phyloP scores from a whole-genome alignment of 2,888 invertebrate genomes.

The Cylloceria caligata region DNA sequence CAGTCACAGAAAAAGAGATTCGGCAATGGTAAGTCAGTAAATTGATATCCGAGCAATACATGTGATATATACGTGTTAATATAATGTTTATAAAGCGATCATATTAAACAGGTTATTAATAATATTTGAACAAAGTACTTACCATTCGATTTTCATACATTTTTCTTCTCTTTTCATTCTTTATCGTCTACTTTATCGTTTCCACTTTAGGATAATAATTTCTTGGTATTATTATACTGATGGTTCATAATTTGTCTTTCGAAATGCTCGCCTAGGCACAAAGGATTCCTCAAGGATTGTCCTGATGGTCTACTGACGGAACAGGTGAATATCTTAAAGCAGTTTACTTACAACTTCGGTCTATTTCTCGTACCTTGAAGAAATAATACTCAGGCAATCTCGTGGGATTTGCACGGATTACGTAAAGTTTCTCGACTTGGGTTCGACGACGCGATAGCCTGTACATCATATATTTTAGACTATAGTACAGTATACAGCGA shows the following conservation, averaged over 20 bases:
- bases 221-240: conserved; percentile 9
- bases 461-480: background rate
- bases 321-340: conserved; percentile 88
- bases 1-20: conserved; percentile 96
- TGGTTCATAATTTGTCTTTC: conserved; percentile 25
- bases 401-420: conserved; percentile 55
- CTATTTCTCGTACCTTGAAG: conserved; percentile 8
- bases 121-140: background rate
- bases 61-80: background rate
- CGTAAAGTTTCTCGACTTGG: conserved; percentile 38
- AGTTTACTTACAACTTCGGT: conserved; percentile 13
- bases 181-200: conserved; percentile 1
- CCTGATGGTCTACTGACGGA: conserved; percentile 97
- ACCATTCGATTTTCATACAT: background rate
- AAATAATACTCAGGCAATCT: conserved; percentile 34
- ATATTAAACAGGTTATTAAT: background rate
- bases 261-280: conserved; percentile 89
- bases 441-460: background rate
- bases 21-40: conserved; percentile 91
- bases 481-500: background rate
- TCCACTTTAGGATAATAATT: conserved; percentile 28
- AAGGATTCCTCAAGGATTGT: conserved; percentile 98
- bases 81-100: background rate
- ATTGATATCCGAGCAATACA: conserved; percentile 32
- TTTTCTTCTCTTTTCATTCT: conserved; percentile 10